Evolutionary conservation across 2,113 vertebrate species (phyloP).

Genomic region (Corynorhinus townsendii): DNA sequence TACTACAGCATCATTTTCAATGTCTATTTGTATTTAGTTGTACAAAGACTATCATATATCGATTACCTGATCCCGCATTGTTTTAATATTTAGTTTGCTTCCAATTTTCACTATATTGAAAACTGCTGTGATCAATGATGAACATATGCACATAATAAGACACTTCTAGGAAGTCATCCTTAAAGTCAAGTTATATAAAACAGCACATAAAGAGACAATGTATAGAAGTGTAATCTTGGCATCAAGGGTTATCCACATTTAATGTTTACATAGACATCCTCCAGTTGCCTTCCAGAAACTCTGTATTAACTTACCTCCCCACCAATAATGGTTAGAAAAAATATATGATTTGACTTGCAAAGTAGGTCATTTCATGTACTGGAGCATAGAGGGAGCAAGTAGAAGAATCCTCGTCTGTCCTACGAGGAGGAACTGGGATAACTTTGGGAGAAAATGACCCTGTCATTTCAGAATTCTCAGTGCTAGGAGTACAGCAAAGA

Average conservation of each 20-base stretch:
- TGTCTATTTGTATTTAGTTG: not conserved
- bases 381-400: not conserved
- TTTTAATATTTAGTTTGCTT: conserved; percentile 2
- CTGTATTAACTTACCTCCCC: not conserved
- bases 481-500: not conserved
- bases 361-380: not conserved
- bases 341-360: not conserved
- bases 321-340: not conserved
- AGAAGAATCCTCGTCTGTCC: not conserved
- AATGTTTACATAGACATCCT: not conserved
- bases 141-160: not conserved
- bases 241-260: not conserved
- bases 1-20: not conserved
- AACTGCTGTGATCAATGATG: not conserved
- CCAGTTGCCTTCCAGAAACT: not conserved
- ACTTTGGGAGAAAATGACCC: not conserved
- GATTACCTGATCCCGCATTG: not conserved
- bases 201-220: not conserved
- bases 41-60: not conserved
- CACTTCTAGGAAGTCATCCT: not conserved
- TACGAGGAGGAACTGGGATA: not conserved
- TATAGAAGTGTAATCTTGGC: not conserved
- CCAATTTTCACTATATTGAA: not conserved
- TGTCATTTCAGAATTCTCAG: not conserved
- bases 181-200: not conserved